Evolutionary conservation across 2,113 vertebrate genomes (phyloP).

Genomic region (Halichoerus grypus): DNA sequence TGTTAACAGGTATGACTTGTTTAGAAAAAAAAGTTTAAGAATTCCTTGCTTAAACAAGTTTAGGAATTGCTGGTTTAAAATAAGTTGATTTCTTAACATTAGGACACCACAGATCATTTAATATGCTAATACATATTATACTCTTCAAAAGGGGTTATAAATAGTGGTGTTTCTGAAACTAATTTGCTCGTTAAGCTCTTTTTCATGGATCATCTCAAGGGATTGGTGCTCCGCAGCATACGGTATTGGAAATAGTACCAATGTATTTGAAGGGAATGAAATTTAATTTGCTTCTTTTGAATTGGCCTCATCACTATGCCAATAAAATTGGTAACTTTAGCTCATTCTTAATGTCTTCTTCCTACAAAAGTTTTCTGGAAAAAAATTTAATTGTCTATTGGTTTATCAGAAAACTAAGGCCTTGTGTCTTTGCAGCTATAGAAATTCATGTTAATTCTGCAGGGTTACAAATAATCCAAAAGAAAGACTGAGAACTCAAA

Average conservation of each 20-base stretch:
- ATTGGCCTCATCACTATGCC: not conserved
- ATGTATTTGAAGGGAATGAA: not conserved
- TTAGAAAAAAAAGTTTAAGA: not conserved
- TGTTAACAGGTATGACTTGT: not conserved
- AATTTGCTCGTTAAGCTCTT: slow-evolving; percentile 22
- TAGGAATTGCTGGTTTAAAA: not conserved
- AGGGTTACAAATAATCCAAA: not conserved
- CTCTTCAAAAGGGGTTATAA: not conserved
- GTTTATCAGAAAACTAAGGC: not conserved
- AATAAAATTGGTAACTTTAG: not conserved
- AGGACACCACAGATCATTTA: not conserved
- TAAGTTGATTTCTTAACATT: not conserved
- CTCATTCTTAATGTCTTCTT: slow-evolving; percentile 31
- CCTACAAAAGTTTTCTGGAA: not conserved
- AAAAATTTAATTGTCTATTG: slow-evolving; percentile 22
- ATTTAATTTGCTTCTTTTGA: not conserved
- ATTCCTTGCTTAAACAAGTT: not conserved
- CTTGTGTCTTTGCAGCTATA: not conserved
- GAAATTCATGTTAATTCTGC: not conserved
- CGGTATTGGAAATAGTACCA: not conserved
- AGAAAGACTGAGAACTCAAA: not conserved
- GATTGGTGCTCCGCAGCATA: not conserved
- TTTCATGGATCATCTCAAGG: not conserved
- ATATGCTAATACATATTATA: not conserved
- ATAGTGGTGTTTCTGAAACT: slow-evolving; percentile 30